Conservation (phyloP, 2,797 vertebrate genomes). For the Carcharodon carcharias region DNA sequence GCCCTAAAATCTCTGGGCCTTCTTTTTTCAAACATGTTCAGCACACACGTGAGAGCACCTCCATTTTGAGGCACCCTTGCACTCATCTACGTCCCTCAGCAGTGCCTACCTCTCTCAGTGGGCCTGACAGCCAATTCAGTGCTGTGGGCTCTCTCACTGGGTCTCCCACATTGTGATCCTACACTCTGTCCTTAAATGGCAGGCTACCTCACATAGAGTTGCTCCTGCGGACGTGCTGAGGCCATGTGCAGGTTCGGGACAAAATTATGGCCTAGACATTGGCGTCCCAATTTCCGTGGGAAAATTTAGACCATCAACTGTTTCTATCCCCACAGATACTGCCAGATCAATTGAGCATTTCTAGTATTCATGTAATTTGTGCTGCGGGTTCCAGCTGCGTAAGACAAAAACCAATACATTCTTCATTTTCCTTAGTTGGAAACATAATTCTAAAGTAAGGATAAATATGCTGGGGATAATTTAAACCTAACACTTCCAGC, state of each 20-base stretch:
- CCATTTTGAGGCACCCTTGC: neutral
- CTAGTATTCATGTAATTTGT: neutral
- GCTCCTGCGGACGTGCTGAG: too few species aligned
- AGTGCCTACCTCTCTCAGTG: neutral
- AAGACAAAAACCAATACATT: neutral
- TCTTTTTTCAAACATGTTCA: too few species aligned
- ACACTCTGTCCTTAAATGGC: neutral
- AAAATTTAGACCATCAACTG: neutral
- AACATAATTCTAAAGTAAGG: neutral
- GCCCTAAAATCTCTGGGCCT: too few species aligned
- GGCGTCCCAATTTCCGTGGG: neutral
- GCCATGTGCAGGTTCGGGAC: neutral
- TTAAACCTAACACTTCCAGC: neutral
- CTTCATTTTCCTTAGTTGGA: neutral
- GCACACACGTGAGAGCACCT: neutral
- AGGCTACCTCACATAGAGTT: neutral
- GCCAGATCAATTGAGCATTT: neutral
- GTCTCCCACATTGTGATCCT: neutral
- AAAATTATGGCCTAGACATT: neutral
- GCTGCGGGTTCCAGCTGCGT: neutral
- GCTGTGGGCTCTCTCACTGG: neutral
- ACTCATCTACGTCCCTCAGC: neutral
- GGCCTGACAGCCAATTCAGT: neutral
- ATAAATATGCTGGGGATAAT: neutral
- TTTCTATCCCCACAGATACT: neutral